Evolutionary conservation across 2,888 invertebrate genomes (phyloP).

Genomic region (Drosophila yooni): DNA sequence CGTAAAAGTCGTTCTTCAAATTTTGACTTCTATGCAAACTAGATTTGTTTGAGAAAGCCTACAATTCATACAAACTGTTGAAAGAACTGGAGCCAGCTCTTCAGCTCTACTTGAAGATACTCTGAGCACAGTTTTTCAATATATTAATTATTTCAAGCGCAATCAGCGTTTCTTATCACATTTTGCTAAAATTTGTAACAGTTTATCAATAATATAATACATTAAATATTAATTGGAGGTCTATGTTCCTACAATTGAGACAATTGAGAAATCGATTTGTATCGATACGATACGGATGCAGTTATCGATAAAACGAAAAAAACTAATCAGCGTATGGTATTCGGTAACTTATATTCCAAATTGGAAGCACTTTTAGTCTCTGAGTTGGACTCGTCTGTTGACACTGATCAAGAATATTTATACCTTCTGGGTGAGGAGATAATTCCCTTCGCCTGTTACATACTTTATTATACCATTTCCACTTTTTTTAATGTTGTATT

Average conservation of each 20-base stretch:
- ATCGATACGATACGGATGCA: background rate
- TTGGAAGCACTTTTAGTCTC: background rate
- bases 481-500: background rate
- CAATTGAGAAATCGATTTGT: background rate
- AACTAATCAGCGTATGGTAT: fast-evolving
- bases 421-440: too few relatives aligned
- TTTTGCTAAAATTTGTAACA: background rate
- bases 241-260: too few relatives aligned
- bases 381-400: background rate
- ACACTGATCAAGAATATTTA: background rate
- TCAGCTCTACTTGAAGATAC: background rate
- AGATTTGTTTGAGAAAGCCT: background rate
- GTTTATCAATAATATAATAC: background rate
- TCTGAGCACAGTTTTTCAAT: background rate
- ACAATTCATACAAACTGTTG: background rate
- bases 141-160: background rate
- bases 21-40: background rate
- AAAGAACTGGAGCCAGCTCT: too few relatives aligned
- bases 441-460: background rate
- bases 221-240: too few relatives aligned
- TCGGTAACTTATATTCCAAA: background rate
- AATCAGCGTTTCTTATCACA: background rate
- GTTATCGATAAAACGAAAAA: background rate
- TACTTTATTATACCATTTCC: background rate
- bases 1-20: background rate